These are phyloP conservation scores for Danionella cerebrum DNA, from an alignment of 2,113 vertebrate species.

Conservation along the genomic window DNA sequence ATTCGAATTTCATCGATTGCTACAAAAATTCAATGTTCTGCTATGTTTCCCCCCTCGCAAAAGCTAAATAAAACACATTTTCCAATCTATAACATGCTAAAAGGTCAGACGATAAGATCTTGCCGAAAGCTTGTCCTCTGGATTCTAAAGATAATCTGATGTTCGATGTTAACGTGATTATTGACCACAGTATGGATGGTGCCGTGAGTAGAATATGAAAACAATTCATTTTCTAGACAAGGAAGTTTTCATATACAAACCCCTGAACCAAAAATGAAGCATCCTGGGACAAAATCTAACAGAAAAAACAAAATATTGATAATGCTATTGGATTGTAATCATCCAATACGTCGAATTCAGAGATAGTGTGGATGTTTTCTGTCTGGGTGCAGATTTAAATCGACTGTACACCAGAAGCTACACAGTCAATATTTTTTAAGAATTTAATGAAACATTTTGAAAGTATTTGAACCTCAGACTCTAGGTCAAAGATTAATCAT, in stretches of 20 bases:
- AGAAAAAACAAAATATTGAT: too few species aligned
- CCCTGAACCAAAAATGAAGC: conserved; percentile 88
- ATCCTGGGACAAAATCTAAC: too few species aligned
- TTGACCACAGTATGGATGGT: conserved; percentile 89
- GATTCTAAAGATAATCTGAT: not conserved
- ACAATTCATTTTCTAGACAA: conserved; percentile 86
- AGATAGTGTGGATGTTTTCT: too few species aligned
- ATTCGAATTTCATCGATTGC: too few species aligned
- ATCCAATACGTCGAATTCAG: not conserved
- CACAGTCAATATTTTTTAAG: too few species aligned
- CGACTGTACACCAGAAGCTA: too few species aligned
- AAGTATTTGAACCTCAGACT: too few species aligned
- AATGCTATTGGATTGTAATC: not conserved
- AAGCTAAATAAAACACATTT: conserved; percentile 12
- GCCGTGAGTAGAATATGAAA: conserved; percentile 84
- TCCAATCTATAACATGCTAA: not conserved
- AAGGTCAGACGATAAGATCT: conserved; percentile 9
- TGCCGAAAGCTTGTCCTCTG: not conserved
- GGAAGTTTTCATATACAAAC: conserved; percentile 87
- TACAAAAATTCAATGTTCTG: conserved; percentile 82
- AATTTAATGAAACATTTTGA: too few species aligned
- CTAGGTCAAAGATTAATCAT: too few species aligned
- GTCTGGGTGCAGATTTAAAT: too few species aligned
- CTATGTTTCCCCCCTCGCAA: conserved; percentile 83
- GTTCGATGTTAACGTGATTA: conserved; percentile 75